Evolutionary conservation across 2,797 vertebrate species (phyloP), one percentile per base, ranked within the genome.

Genomic region (Phylloscopus collybita): DNA sequence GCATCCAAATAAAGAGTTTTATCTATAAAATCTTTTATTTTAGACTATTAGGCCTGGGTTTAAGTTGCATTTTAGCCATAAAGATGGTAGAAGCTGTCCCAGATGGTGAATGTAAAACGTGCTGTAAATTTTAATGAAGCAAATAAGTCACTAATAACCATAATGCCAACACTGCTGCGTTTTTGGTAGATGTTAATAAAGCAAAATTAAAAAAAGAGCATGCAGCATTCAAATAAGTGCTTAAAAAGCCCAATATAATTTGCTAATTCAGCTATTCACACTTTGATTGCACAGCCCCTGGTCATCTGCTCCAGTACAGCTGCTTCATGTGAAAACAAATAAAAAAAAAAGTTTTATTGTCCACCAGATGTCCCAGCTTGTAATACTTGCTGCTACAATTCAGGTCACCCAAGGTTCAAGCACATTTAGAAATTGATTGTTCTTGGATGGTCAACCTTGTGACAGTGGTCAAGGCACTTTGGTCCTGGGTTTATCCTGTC

Each of bases 81-180:
- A 97, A 86, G 80, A 86, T 38, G 61, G 81, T 87, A 97, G 95
- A 87, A 95, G 83, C 78, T 78, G 38, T 86, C 88, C 97, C 97
- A 98, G 97, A 97, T 97, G 97, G 97, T 88, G 85, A 84, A 95
- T 76, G 69, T 97, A 97, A 97, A 98, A 97, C 25, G 47, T 97
- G 96, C 92, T 91, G 95, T 97, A 97, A 97, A 97, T 98, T 96
- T 98, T 98, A 98, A 98, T 97, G 96, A 97, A 97, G 94, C 92
- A 97, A 97, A 97, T 97, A 98, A 97, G 96, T 97, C 96, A 95
- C 96, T 98, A 98, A 98, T 98, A 97, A 97, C 80, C 90, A 84
- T 94, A 97, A 96, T 93, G 87, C 90, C 92, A 95, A 96, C 88
- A 93, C 76, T 86, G 95, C 92, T 97, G 93, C 57, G 44, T 74